phyloP scores from a whole-genome alignment of 2,797 vertebrate genomes.

The Carapus acus region DNA sequence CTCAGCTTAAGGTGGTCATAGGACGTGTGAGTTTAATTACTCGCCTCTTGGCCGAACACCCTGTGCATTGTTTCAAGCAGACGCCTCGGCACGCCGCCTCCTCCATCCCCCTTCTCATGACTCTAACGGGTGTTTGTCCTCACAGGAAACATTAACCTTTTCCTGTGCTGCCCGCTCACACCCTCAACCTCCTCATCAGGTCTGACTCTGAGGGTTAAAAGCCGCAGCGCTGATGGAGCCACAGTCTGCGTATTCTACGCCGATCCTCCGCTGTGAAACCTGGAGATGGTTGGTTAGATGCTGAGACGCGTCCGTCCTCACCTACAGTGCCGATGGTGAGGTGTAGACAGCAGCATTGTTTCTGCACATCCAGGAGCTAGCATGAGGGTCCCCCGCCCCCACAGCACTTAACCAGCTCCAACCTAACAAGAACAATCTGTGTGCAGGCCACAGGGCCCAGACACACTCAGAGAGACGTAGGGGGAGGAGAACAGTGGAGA shows the following conservation, averaged over 20 bases:
- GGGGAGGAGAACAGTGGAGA: conserved; percentile 56
- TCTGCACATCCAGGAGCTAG: conserved; percentile 36
- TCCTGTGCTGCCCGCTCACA: conserved; percentile 52
- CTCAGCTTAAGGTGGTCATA: conserved; percentile 44
- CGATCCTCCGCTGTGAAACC: neutral
- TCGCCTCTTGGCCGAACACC: conserved; percentile 39
- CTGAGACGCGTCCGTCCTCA: neutral
- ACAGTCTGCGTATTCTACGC: no score
- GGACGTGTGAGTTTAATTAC: conserved; percentile 39
- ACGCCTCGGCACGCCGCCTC: conserved; percentile 1
- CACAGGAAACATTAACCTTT: conserved; percentile 69
- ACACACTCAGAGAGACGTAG: conserved; percentile 43
- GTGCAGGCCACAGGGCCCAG: conserved; percentile 51
- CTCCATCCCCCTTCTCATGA: conserved; percentile 24
- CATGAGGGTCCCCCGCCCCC: conserved; percentile 57
- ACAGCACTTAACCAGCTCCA: conserved; percentile 69
- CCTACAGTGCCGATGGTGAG: neutral
- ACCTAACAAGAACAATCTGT: conserved; percentile 93
- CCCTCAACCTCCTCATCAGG: conserved; percentile 23
- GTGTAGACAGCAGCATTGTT: conserved; percentile 9
- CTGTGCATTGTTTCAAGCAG: conserved; percentile 43
- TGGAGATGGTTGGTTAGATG: no score
- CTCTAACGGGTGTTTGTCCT: conserved; percentile 27
- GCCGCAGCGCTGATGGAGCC: no score
- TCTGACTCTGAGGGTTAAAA: conserved; percentile 8